Base-by-base conservation (phyloP, 2,797 vertebrate genomes). In the Halcyon leucocephala region DNA sequence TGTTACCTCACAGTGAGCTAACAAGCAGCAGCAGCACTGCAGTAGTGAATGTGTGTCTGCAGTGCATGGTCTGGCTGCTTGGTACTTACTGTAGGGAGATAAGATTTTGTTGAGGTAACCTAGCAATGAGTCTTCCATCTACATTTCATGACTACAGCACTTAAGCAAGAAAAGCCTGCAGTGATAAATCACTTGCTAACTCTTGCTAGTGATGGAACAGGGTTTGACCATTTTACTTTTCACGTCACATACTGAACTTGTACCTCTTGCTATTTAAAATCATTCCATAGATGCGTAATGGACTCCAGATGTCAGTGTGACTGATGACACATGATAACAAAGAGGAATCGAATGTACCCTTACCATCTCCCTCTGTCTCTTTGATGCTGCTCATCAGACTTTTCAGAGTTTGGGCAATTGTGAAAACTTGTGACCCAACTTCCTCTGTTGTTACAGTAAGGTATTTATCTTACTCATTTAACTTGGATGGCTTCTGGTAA, bases 351-450 rank as follows among this genome's bases (percentile, higher is more conserved):
- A 49, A 70, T 31, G 39, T 41, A 58, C 17, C 86, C 29, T 28
- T 77, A 66, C 42, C 54, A 26, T 28, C 41, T 55, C 44, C 3
- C 17, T 51, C 66, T 49, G 28, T 26, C 62, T n/a, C 35, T 69
- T 31, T 46, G 33, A 9, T 88, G 21, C 14, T 48, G 5, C 62
- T 84, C 15, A 21, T 60, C n/a, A 19, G 76, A 9, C 22, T 77
- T 92, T 33, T 13, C 48, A 26, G 28, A 78, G 49, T 13, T 33
- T 18, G 57, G 71, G 54, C 39, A 42, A 49, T 87, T 86, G 9
- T 4, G 86, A 61, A 92, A 95, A 69, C 33, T 54, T 37, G 12
- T 91, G 82, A 72, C 20, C 42, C 65, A 90, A 25, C 77, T 83
- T 94, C 82, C 72, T 62, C 84, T 6, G 3, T 21, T 49, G 37